These are phyloP conservation scores for Tinamus guttatus DNA, from an alignment of 2,113 vertebrate species.

Conservation along the genomic window DNA sequence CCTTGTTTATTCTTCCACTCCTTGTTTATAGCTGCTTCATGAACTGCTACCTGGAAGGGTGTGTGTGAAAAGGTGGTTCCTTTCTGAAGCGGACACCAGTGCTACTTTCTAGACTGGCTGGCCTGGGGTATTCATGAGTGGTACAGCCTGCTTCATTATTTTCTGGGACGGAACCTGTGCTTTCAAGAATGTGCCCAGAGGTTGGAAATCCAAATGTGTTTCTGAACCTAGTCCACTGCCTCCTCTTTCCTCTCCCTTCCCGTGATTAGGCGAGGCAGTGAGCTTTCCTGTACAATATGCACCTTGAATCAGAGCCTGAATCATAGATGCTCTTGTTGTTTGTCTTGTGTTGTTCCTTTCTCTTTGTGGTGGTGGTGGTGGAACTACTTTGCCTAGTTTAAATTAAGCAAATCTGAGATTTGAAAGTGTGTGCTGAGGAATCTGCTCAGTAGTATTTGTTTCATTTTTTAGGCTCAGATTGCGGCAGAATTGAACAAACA, in stretches of 20 bases:
- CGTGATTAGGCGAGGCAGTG: neutral
- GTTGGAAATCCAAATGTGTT: neutral
- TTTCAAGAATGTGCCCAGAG: neutral
- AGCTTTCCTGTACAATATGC: neutral
- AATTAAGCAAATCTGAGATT: neutral
- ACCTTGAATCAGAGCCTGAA: neutral
- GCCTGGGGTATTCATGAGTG: neutral
- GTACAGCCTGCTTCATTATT: constrained; percentile 2
- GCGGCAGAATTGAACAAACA: constrained; percentile 89
- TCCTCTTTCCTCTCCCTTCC: neutral
- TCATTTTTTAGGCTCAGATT: constrained; percentile 86
- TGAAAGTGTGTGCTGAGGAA: neutral
- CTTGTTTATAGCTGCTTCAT: constrained; percentile 9
- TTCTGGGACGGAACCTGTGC: neutral
- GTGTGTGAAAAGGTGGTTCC: neutral
- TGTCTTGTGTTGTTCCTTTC: neutral
- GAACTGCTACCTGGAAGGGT: neutral
- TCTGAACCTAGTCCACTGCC: neutral
- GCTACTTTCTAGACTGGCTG: constrained; percentile 28
- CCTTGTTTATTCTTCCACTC: neutral
- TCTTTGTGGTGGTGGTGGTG: neutral
- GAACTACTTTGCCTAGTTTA: neutral
- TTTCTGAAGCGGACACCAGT: neutral
- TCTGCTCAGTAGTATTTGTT: neutral
- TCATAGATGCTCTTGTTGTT: neutral